A percentile compares a stretch with the other conserved stretches of the same genome.
These are phyloP conservation scores for Trachops cirrhosus DNA, from an alignment of 2,797 vertebrate genomes.

Conservation along the genomic window DNA sequence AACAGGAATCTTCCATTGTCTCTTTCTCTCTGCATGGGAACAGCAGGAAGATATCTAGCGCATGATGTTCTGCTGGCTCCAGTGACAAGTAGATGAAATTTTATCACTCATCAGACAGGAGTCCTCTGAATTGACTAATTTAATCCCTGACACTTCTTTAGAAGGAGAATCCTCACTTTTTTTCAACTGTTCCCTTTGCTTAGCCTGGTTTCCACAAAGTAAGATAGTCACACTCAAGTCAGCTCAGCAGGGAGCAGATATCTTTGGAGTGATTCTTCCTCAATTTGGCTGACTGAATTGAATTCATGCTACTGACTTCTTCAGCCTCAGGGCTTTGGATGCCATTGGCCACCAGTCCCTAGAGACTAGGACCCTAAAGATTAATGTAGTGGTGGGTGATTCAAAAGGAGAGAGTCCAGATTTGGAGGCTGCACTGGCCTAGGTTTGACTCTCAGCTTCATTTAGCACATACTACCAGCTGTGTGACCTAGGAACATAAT, in stretches of 20 bases:
- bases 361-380: background rate
- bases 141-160: constrained; percentile 58
- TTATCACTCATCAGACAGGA: background rate
- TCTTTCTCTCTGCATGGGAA: background rate
- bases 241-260: background rate
- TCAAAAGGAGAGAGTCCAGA: background rate
- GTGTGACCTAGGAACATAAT: background rate
- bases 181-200: background rate
- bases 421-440: background rate
- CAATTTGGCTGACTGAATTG: background rate
- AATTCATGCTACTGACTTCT: background rate
- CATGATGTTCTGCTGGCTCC: constrained; percentile 15
- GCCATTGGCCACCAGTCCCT: background rate
- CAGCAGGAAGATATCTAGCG: background rate
- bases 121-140: constrained; percentile 50
- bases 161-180: background rate
- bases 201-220: background rate
- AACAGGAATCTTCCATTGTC: background rate
- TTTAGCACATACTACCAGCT: background rate
- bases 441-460: background rate
- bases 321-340: background rate
- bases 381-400: background rate
- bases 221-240: background rate
- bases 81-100: constrained; percentile 41
- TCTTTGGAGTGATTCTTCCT: background rate